Percentiles rank a stretch among this genome's conserved stretches.
Evolutionary conservation across 2,888 invertebrate genomes (phyloP).

Genomic region (Pimpla rufipes): DNA sequence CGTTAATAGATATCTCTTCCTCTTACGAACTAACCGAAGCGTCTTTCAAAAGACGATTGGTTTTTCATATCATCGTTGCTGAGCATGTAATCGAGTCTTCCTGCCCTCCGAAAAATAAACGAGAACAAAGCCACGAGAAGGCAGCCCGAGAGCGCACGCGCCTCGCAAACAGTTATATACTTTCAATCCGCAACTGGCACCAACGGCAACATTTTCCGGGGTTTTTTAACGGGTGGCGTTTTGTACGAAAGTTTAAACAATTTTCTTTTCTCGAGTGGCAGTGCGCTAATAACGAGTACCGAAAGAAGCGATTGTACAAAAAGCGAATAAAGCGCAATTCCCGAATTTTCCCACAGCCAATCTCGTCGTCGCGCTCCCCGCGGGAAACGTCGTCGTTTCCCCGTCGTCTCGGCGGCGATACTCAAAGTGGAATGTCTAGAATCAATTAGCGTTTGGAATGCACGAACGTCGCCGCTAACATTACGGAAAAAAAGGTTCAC

Average conservation of each 20-base stretch:
- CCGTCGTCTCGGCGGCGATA: not conserved
- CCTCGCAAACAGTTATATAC: constrained; percentile 32
- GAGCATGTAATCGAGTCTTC: not conserved
- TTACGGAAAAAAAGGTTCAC: constrained; percentile 11
- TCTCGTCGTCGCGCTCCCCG: not conserved
- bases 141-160: constrained; percentile 6
- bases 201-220: constrained; percentile 35
- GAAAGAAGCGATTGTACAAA: constrained; percentile 19
- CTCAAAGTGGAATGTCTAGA: constrained; percentile 56
- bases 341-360: constrained; percentile 22
- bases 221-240: not conserved
- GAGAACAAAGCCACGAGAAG: constrained; percentile 14
- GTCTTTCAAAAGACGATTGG: not conserved
- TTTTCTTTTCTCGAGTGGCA: constrained; percentile 37
- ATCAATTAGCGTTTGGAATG: constrained; percentile 46
- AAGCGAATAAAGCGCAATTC: constrained; percentile 23
- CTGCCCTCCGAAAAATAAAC: constrained; percentile 8
- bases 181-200: constrained; percentile 61
- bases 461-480: constrained; percentile 16
- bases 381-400: not conserved
- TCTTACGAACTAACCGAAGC: constrained; percentile 6
- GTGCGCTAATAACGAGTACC: constrained; percentile 43
- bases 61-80: not conserved
- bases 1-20: not conserved
- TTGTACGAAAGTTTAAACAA: constrained; percentile 32